Conservation (phyloP, 2,797 vertebrate genomes). For the Natrix natrix region DNA sequence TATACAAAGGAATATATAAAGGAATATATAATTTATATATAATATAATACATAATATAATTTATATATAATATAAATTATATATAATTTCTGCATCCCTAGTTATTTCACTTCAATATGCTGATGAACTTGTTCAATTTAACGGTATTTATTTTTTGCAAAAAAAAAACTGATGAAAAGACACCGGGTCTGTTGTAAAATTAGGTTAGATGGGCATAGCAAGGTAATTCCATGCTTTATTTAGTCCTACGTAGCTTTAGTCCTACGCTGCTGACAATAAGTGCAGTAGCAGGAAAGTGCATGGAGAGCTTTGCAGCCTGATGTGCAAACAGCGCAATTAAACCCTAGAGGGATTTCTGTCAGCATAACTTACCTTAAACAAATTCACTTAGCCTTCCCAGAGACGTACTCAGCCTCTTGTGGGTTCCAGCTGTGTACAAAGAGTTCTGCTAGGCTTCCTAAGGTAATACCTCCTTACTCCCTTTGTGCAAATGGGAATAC, state of each 20-base stretch:
- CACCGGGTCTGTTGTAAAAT: not conserved
- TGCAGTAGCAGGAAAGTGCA: not conserved
- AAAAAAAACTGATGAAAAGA: constrained; percentile 39
- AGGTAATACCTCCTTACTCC: not conserved
- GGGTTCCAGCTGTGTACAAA: not conserved
- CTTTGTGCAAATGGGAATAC: not conserved
- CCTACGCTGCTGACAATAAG: not conserved
- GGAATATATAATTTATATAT: too few species aligned
- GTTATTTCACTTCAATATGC: not conserved
- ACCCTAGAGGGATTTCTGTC: not conserved
- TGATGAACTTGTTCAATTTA: not conserved
- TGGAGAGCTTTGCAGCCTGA: not conserved
- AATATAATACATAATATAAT: not conserved
- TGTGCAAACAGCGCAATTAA: not conserved
- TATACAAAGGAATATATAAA: too few species aligned
- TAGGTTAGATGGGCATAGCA: not conserved
- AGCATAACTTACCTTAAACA: not conserved
- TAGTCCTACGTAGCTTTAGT: not conserved
- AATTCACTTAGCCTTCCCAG: not conserved
- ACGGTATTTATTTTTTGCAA: constrained; percentile 56
- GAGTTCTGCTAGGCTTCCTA: not conserved
- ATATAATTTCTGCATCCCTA: not conserved
- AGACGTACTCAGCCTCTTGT: not conserved
- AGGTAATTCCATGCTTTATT: not conserved
- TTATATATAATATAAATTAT: too few species aligned